Base-by-base conservation (phyloP, 1,140 invertebrate species). In the Leptinotarsa texana region DNA sequence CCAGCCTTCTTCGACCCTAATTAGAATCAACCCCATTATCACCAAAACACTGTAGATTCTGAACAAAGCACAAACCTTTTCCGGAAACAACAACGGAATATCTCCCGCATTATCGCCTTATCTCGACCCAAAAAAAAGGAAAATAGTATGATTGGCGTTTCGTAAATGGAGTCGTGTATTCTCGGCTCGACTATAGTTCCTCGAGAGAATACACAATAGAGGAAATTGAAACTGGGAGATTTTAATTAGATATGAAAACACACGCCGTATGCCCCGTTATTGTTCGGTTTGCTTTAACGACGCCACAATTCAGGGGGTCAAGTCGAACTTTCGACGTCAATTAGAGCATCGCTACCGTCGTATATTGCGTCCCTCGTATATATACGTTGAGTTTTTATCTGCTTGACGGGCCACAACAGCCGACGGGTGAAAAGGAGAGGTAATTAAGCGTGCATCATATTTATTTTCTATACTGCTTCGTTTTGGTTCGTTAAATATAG, bases 191-290 rank as follows among this genome's bases (percentile, higher is more conserved):
- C 51, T 6, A 57, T 57, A 57, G 51, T 57, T 57, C 51, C 15
- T 57, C 15, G 51, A 18, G 17, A 57, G n/a, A 17, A n/a, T 1
- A 33, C 65, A 62, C 57, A 42, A 62, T 67, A 4, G 63, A 57
- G 77, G 77, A 78, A 78, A 78, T 78, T 78, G 77, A 78, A 78
- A 75, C 77, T 74, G 77, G 74, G 77, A 78, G 77, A 78, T 78
- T 78, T 78, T 78, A 78, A 78, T 78, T 78, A 78, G 77, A 78
- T 78, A 78, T 73, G 77, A 75, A 75, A 73, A 77, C 73, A 73
- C 66, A 74, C 69, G 57, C 69, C 48, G 62, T 22, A 42, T 72
- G 17, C 33, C 61, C 48, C 70, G 70, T 75, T 75, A 75, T 75
- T 75, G 74, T 73, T 69, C 27, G 18, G 49, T 61, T 61, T 63